Conservation (phyloP, 2,888 invertebrate genomes). For the Idaea straminata region DNA sequence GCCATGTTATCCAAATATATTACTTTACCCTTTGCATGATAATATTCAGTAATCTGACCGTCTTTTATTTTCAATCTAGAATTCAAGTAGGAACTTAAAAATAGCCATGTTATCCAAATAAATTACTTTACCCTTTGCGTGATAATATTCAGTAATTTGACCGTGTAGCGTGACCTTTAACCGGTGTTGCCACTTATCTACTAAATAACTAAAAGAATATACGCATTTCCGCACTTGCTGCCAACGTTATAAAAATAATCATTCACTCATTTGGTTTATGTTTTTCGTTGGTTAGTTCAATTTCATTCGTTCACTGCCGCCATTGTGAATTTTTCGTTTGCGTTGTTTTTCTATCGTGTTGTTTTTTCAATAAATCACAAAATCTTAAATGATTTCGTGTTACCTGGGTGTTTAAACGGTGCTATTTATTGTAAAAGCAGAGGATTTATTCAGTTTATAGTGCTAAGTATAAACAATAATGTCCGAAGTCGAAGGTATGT, state of each 20-base stretch:
- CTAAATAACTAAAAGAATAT: background rate
- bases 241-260: background rate
- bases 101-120: too few relatives aligned
- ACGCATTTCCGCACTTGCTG: background rate
- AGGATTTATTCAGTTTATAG: constrained; percentile 18
- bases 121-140: too few relatives aligned
- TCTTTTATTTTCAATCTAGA: too few relatives aligned
- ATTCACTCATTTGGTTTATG: constrained; percentile 1
- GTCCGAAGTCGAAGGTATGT: constrained; percentile 70
- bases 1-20: too few relatives aligned
- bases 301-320: constrained; percentile 33
- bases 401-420: constrained; percentile 28
- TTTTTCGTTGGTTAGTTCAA: constrained; percentile 11
- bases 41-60: too few relatives aligned
- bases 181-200: background rate
- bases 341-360: constrained; percentile 34
- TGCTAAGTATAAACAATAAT: constrained; percentile 60
- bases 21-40: too few relatives aligned
- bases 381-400: background rate
- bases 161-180: background rate
- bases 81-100: too few relatives aligned
- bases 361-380: constrained; percentile 5
- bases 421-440: constrained; percentile 30
- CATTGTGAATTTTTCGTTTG: constrained; percentile 36
- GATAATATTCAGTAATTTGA: background rate